These are phyloP conservation scores for Smutsia gigantea DNA, from an alignment of 2,797 vertebrate genomes.

Conservation along the genomic window DNA sequence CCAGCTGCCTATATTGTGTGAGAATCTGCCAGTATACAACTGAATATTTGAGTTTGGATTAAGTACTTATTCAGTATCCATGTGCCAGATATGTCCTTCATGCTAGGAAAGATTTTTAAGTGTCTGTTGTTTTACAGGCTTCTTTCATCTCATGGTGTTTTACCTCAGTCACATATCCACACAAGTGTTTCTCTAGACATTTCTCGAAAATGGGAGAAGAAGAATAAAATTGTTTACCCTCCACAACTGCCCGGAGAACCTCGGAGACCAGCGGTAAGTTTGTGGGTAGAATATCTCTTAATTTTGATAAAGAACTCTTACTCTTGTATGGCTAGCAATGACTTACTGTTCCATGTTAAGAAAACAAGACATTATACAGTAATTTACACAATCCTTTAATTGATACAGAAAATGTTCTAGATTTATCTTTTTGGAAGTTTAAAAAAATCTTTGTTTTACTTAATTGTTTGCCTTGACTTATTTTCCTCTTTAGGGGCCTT, in stretches of 20 bases:
- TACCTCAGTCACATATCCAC: slow-evolving; percentile 89
- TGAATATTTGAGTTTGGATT: neutral
- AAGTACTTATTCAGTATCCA: neutral
- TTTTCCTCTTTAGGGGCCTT: neutral
- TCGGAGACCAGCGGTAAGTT: slow-evolving; percentile 93
- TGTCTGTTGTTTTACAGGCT: slow-evolving; percentile 81
- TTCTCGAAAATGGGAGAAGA: slow-evolving; percentile 92
- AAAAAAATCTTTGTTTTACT: neutral
- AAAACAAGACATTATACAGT: neutral
- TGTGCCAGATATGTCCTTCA: neutral
- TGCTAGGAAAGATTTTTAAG: neutral
- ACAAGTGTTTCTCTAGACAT: slow-evolving; percentile 85
- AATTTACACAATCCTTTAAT: slow-evolving; percentile 13
- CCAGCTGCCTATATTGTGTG: neutral
- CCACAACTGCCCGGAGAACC: slow-evolving; percentile 93
- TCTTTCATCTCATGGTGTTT: slow-evolving; percentile 59
- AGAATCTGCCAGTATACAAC: neutral
- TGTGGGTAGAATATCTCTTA: slow-evolving; percentile 7
- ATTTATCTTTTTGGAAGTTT: slow-evolving; percentile 21
- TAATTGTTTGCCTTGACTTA: slow-evolving; percentile 7
- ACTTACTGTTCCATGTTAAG: slow-evolving; percentile 16
- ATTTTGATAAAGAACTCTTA: neutral
- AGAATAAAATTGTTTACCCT: slow-evolving; percentile 90
- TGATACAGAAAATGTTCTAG: neutral
- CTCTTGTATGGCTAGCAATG: neutral